Evolutionary conservation across 1,140 invertebrate genomes (phyloP), one percentile per base, ranked within the genome.

Genomic region (Bombus superbus): DNA sequence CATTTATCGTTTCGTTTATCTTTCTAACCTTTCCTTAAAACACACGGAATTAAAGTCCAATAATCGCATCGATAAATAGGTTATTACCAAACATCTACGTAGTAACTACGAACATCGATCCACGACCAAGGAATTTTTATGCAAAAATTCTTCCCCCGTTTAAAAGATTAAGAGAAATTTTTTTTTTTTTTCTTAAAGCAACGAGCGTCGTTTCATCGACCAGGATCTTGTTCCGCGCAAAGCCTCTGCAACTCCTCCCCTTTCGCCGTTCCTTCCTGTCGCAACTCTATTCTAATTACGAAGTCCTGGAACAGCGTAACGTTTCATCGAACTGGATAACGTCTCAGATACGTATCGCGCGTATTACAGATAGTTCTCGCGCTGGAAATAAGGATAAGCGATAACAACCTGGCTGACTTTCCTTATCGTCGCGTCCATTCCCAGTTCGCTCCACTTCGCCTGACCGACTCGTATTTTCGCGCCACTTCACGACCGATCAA

Each of bases 371-470:
- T 84, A 84, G 75, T 84, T 59, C 44, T 22, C 22, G 44, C 62
- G 38, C 32, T 79, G 66, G 82, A 79, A 68, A 71, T 79, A 84
- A 84, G 66, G 82, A 84, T 84, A 84, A 79, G 75, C 82, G 82
- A 84, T 84, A 84, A 84, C 75, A 47, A 38, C 13, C 59, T 66
- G n/a, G 47, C 62, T 57, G 72, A 80, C 71, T 74, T 86, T 75
- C 57, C 73, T 76, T 81, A 82, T 81, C 85, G 78, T 32, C 73
- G 69, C 88, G 86, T 86, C 71, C 81, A 91, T 91, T 92, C 88
- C 88, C 88, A 90, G 89, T 91, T 90, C 91, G 92, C 89, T 92
- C 90, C 85, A 89, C 83, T 89, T 92, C 89, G 88, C 82, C 91
- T 86, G 86, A 89, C 87, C 92, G 89, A 86, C 86, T 92, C 92